Percentiles rank a stretch among this genome's conserved stretches.
Evolutionary conservation across 2,797 vertebrate species (phyloP).

Genomic region (Hypotaenidia okinawae): DNA sequence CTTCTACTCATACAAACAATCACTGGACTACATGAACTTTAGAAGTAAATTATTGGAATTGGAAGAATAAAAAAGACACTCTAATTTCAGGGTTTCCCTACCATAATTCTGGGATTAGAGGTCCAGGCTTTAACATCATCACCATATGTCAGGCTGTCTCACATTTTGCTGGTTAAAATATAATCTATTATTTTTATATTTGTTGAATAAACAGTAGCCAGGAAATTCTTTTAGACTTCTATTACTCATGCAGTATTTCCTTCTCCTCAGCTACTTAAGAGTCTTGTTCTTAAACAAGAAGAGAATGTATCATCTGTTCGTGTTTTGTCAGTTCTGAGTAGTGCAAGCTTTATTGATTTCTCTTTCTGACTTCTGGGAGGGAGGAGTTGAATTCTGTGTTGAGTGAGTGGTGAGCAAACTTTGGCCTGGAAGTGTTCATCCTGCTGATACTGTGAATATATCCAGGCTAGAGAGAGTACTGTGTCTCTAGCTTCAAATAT

Average conservation of each 20-base stretch:
- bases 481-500: background rate
- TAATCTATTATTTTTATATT: conserved; percentile 56
- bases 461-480: background rate
- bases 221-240: conserved; percentile 63
- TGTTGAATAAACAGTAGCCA: conserved; percentile 65
- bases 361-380: conserved; percentile 52
- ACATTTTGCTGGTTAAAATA: conserved; percentile 44
- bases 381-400: background rate
- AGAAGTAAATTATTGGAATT: conserved; percentile 54
- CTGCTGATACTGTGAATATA: background rate
- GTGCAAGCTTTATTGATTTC: conserved; percentile 35
- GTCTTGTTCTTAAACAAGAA: background rate
- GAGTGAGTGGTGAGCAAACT: background rate
- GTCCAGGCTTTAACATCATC: conserved; percentile 54
- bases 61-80: conserved; percentile 57
- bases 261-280: conserved; percentile 42
- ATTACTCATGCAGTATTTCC: conserved; percentile 51
- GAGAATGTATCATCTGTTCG: conserved; percentile 56
- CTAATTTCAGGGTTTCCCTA: conserved; percentile 48
- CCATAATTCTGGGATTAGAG: conserved; percentile 31
- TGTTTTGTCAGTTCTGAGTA: background rate
- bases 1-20: conserved; percentile 55
- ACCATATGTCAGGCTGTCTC: conserved; percentile 47
- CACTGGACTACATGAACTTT: conserved; percentile 4
- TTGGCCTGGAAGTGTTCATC: background rate